Conservation (phyloP, 2,888 invertebrate genomes). For the Drosophila greeni region DNA sequence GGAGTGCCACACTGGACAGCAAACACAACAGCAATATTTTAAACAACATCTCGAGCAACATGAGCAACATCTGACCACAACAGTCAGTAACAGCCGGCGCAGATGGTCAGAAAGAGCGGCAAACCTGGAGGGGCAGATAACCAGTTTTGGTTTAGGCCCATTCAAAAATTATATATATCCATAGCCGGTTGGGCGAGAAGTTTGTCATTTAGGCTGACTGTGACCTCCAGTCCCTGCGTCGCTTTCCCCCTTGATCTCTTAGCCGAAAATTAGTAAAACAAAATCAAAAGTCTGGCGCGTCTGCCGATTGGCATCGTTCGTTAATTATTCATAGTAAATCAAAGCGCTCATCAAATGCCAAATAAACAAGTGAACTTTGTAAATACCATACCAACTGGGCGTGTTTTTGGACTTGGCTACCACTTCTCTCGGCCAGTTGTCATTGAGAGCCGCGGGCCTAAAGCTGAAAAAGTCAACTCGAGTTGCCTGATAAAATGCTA, state of each 20-base stretch:
- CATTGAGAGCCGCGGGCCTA: conserved; percentile 15
- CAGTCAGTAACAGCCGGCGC: conserved; percentile 5
- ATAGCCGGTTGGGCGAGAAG: conserved; percentile 61
- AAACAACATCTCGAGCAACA: background rate
- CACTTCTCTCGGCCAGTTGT: conserved; percentile 16
- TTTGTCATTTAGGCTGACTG: conserved; percentile 32
- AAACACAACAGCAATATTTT: background rate
- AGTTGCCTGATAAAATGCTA: conserved; percentile 41
- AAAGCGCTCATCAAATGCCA: conserved; percentile 58
- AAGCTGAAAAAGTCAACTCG: conserved; percentile 27
- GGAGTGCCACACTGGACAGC: background rate
- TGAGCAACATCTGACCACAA: conserved; percentile 1
- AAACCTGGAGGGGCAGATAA: conserved; percentile 34
- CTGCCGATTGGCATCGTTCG: conserved; percentile 64
- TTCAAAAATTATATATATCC: conserved; percentile 36
- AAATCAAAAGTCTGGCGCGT: conserved; percentile 41
- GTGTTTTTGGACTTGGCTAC: background rate
- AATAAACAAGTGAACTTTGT: conserved; percentile 40
- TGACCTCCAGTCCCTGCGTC: conserved; percentile 14
- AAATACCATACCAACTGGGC: conserved; percentile 13
- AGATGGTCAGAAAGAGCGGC: conserved; percentile 18
- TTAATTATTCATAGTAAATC: conserved; percentile 70
- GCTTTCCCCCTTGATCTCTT: conserved; percentile 13
- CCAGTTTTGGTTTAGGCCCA: conserved; percentile 50
- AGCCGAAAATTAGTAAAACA: conserved; percentile 43